A percentile compares a stretch with the other conserved stretches of the same genome.
These are phyloP conservation scores for Autographa gamma DNA, from an alignment of 2,888 invertebrate genomes.

Conservation along the genomic window DNA sequence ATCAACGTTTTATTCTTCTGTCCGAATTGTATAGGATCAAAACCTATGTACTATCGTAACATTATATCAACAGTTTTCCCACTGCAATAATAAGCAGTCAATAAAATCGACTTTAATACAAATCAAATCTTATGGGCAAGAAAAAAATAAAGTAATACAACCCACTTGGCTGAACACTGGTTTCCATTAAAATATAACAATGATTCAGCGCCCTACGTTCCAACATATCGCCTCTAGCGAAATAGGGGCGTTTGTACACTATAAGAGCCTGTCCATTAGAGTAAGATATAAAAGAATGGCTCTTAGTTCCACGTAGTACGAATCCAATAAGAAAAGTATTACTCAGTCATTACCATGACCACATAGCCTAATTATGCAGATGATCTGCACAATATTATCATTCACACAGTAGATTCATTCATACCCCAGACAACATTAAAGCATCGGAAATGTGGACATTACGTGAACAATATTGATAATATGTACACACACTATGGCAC, in stretches of 20 bases:
- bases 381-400: slow-evolving; percentile 38
- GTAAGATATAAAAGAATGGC: slow-evolving; percentile 8
- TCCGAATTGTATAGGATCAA: too few relatives aligned
- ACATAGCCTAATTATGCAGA: slow-evolving; percentile 36
- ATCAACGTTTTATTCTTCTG: too few relatives aligned
- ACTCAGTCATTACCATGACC: slow-evolving; percentile 35
- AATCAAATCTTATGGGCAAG: neutral
- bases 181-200: slow-evolving; percentile 6
- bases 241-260: neutral
- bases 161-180: neutral
- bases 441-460: slow-evolving; percentile 31
- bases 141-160: neutral
- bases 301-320: slow-evolving; percentile 13
- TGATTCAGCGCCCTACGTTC: neutral
- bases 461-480: slow-evolving; percentile 53
- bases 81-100: neutral
- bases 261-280: neutral
- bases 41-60: neutral
- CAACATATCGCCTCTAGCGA: neutral
- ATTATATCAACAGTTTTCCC: neutral
- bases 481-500: slow-evolving; percentile 37
- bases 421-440: slow-evolving; percentile 19
- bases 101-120: neutral
- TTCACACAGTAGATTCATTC: slow-evolving; percentile 25
- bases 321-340: slow-evolving; percentile 11